Conservation (phyloP, 2,888 invertebrate genomes). For the Rhyacophila evoluta region DNA sequence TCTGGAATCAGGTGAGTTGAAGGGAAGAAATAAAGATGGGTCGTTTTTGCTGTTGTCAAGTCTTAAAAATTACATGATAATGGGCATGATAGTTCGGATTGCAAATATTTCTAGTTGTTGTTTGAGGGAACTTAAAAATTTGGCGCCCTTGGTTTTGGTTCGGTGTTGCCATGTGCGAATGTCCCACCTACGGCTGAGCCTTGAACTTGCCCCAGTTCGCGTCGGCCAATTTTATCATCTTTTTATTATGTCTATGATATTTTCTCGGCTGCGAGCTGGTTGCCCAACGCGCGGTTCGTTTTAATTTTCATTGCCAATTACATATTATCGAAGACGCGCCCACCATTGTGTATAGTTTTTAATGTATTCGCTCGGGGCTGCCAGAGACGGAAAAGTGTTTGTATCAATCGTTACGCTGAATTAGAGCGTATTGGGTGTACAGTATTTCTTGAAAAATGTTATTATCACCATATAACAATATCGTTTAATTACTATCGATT, state of each 20-base stretch:
- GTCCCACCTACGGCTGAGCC: not conserved
- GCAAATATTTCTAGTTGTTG: too few species aligned
- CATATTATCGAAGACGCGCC: not conserved
- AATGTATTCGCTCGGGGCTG: not conserved
- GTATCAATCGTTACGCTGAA: too few species aligned
- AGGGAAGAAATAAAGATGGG: too few species aligned
- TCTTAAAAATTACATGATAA: too few species aligned
- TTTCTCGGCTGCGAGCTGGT: not conserved
- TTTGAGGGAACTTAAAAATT: not conserved
- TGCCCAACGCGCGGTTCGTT: not conserved
- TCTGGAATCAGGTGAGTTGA: too few species aligned
- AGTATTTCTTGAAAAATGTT: too few species aligned
- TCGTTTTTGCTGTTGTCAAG: too few species aligned
- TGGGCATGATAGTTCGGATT: too few species aligned
- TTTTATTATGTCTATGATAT: not conserved
- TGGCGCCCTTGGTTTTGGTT: not conserved
- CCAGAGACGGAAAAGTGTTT: not conserved
- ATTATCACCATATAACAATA: too few species aligned
- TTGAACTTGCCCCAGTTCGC: conserved; percentile 23
- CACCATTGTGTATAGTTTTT: too few species aligned
- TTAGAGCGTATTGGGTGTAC: too few species aligned
- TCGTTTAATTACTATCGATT: too few species aligned
- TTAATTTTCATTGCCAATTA: conserved; percentile 20
- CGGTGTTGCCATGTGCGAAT: not conserved
- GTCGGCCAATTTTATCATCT: conserved; percentile 13